phyloP scores from a whole-genome alignment of 2,888 invertebrate species.

The Ornithoptera priamus region DNA sequence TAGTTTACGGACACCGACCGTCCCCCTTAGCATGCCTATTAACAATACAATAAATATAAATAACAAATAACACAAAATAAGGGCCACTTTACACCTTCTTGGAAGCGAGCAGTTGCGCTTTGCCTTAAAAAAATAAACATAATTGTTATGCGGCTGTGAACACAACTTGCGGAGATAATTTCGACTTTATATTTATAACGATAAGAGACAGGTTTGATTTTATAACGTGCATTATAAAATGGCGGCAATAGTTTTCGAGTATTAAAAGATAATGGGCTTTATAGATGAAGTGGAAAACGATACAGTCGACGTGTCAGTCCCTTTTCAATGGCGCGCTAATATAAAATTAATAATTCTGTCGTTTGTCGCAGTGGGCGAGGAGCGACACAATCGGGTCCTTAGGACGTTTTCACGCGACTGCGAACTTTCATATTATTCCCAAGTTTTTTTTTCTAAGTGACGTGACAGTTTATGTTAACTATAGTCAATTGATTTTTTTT shows the following conservation, averaged over 20 bases:
- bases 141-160: slow-evolving; percentile 27
- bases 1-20: slow-evolving; percentile 64
- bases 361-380: slow-evolving; percentile 39
- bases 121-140: slow-evolving; percentile 49
- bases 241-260: slow-evolving; percentile 42
- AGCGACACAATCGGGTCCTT: slow-evolving; percentile 42
- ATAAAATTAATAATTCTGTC: slow-evolving; percentile 72
- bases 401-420: slow-evolving; percentile 52
- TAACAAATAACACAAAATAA: slow-evolving; percentile 72
- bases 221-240: slow-evolving; percentile 26
- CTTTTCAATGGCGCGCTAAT: slow-evolving; percentile 70
- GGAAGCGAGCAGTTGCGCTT: slow-evolving; percentile 71
- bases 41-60: slow-evolving; percentile 79
- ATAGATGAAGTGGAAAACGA: slow-evolving; percentile 76
- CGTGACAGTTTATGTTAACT: too few species aligned
- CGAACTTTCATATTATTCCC: slow-evolving; percentile 35
- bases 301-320: slow-evolving; percentile 73
- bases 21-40: slow-evolving; percentile 75
- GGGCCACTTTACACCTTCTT: slow-evolving; percentile 78
- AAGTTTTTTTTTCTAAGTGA: too few species aligned
- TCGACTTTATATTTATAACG: slow-evolving; percentile 32
- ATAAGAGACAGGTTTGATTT: not conserved
- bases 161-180: slow-evolving; percentile 32
- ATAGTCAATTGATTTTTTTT: too few species aligned
- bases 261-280: slow-evolving; percentile 59